Conservation (phyloP, 2,797 vertebrate genomes). For the Onychomys torridus region DNA sequence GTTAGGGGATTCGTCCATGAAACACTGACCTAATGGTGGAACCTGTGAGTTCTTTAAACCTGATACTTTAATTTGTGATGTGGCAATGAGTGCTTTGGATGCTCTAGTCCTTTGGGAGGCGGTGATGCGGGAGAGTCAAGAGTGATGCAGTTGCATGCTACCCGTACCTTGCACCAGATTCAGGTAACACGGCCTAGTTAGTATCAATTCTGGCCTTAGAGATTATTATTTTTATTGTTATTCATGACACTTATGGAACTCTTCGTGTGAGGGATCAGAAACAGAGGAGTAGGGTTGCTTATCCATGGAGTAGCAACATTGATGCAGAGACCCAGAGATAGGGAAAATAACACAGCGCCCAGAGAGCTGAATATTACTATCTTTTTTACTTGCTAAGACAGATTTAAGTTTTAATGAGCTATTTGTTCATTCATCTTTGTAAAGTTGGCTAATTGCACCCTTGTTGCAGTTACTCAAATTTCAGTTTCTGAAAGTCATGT, state of each 20-base stretch:
- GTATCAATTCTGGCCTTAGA: slow-evolving; percentile 37
- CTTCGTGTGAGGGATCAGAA: slow-evolving; percentile 2
- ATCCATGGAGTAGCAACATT: slow-evolving; percentile 34
- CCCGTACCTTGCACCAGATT: not conserved
- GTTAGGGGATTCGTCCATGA: not conserved
- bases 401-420: slow-evolving; percentile 63
- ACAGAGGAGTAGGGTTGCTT: not conserved
- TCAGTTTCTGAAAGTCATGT: slow-evolving; percentile 51
- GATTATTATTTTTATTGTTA: slow-evolving; percentile 43
- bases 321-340: slow-evolving; percentile 47
- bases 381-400: slow-evolving; percentile 38
- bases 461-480: slow-evolving; percentile 17
- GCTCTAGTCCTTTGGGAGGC: slow-evolving; percentile 59
- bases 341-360: slow-evolving; percentile 20
- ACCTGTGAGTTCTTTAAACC: slow-evolving; percentile 26
- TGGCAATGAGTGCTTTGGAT: slow-evolving; percentile 45
- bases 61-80: slow-evolving; percentile 63
- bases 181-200: not conserved
- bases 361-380: slow-evolving; percentile 49
- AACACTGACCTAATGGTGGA: slow-evolving; percentile 21
- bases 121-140: slow-evolving; percentile 44
- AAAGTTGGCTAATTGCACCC: slow-evolving; percentile 46
- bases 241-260: slow-evolving; percentile 27
- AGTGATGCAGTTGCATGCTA: slow-evolving; percentile 42
- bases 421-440: slow-evolving; percentile 55